These are phyloP conservation scores for Hydrolagus affinis DNA, from an alignment of 2,113 vertebrate species.

Conservation along the genomic window DNA sequence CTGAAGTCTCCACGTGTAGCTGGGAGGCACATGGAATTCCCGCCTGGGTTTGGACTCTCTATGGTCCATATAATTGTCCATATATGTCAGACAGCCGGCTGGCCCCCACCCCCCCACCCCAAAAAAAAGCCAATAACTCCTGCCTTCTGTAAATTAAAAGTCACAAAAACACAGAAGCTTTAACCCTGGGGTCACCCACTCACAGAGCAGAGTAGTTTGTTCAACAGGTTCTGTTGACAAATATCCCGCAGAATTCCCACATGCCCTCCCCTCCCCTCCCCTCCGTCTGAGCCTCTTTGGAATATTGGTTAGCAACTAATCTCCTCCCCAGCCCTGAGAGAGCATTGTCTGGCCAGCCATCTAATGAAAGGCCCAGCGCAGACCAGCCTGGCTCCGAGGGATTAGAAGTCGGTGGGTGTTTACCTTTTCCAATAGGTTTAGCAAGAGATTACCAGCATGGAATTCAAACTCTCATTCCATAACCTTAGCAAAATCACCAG, in stretches of 20 bases:
- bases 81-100: too few species aligned
- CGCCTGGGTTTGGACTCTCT: too few species aligned
- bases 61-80: too few species aligned
- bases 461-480: slow-evolving; percentile 17
- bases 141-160: slow-evolving; percentile 10
- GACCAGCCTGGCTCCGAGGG: slow-evolving; percentile 11
- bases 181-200: slow-evolving; percentile 10
- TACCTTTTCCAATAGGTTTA: slow-evolving; percentile 30
- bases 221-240: slow-evolving; percentile 23
- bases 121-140: too few species aligned
- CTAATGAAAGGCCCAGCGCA: not conserved
- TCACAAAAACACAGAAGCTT: slow-evolving; percentile 1
- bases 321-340: slow-evolving; percentile 9
- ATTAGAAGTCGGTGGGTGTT: slow-evolving; percentile 29
- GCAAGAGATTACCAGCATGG: slow-evolving; percentile 29
- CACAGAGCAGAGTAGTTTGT: not conserved
- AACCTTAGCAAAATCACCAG: slow-evolving; percentile 13
- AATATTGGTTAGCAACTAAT: not conserved
- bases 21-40: too few species aligned
- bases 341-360: not conserved
- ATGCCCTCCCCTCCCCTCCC: slow-evolving; percentile 23
- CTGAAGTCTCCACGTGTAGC: too few species aligned
- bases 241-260: not conserved
- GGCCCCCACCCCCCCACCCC: too few species aligned
- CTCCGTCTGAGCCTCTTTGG: not conserved